Conservation (phyloP, 2,113 vertebrate genomes). For the Megatriorchis doriae region DNA sequence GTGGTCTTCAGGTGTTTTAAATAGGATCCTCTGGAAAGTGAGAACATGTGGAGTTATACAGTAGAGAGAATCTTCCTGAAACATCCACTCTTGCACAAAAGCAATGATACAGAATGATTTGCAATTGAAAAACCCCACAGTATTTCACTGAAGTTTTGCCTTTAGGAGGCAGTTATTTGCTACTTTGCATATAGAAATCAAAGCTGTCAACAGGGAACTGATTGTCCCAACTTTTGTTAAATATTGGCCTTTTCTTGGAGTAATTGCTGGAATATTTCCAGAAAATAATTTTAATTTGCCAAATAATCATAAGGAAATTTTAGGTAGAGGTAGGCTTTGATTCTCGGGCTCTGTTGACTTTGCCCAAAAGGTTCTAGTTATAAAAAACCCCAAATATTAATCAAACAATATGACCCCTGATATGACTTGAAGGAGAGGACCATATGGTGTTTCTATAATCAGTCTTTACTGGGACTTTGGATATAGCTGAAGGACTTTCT, state of each 20-base stretch:
- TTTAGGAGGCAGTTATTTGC: background rate
- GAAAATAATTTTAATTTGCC: background rate
- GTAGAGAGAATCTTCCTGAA: background rate
- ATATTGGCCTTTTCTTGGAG: background rate
- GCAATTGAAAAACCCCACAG: background rate
- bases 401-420: background rate
- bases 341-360: background rate
- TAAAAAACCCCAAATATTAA: background rate
- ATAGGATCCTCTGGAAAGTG: background rate
- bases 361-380: background rate
- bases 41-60: background rate
- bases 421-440: background rate
- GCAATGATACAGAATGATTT: background rate
- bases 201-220: background rate
- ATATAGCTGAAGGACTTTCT: background rate
- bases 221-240: background rate
- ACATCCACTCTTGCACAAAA: background rate
- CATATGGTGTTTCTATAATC: background rate
- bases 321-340: background rate
- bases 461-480: background rate
- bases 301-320: background rate
- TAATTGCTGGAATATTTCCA: background rate
- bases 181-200: background rate
- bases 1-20: background rate
- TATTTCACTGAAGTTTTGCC: background rate